Percentiles rank a stretch among this genome's conserved stretches.
Conservation (phyloP, 2,113 vertebrate genomes). For the Scalopus aquaticus region DNA sequence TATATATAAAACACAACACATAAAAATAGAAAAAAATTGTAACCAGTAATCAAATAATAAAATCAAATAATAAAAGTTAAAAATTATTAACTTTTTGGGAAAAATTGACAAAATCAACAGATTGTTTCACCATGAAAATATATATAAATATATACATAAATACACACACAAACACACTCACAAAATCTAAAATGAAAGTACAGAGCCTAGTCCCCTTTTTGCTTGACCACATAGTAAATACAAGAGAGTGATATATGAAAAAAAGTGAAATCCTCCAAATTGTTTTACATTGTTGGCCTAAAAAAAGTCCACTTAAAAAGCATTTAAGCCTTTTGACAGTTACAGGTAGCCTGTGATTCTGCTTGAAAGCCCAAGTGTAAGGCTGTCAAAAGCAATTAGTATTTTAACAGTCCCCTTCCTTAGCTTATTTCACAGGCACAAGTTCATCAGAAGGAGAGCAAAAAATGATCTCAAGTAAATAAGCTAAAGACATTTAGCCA, state of each 20-base stretch:
- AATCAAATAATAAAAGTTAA: not conserved
- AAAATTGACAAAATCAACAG: slow-evolving; percentile 9
- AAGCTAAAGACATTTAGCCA: slow-evolving; percentile 37
- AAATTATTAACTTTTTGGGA: not conserved
- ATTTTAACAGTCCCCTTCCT: slow-evolving; percentile 61
- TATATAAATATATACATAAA: not conserved
- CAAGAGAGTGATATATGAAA: slow-evolving; percentile 46
- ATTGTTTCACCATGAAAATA: not conserved
- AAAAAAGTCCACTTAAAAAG: slow-evolving; percentile 64
- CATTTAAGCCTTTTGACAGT: slow-evolving; percentile 67
- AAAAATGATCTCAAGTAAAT: slow-evolving; percentile 22
- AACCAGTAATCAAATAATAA: not conserved
- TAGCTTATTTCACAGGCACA: slow-evolving; percentile 48
- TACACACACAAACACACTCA: not conserved
- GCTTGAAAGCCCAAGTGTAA: slow-evolving; percentile 54
- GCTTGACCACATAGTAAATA: slow-evolving; percentile 58
- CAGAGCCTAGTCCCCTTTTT: not conserved
- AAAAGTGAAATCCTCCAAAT: slow-evolving; percentile 61
- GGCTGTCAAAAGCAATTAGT: slow-evolving; percentile 69
- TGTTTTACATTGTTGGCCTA: slow-evolving; percentile 45
- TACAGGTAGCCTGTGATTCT: slow-evolving; percentile 70
- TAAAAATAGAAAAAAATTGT: not conserved
- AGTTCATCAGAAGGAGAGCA: slow-evolving; percentile 44
- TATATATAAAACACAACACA: not conserved
- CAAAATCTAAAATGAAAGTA: slow-evolving; percentile 3